Base-by-base conservation (phyloP, 2,888 invertebrate species). In the Dicycla oo region DNA sequence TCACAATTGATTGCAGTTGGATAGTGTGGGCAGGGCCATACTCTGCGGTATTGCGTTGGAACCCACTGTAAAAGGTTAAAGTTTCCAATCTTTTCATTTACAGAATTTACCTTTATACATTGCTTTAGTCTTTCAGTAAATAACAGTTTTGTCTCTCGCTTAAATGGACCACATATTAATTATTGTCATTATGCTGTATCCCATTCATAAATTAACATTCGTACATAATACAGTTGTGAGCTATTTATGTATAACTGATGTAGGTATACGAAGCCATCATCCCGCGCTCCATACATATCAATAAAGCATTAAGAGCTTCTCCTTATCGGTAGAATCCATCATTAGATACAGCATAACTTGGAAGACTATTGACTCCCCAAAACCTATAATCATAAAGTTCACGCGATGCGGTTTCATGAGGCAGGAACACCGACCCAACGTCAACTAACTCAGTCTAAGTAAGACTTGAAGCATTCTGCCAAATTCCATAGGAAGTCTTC, bases 291-390 rank as follows among this genome's bases (percentile, higher is more conserved):
- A 49, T n/a, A 49, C 47, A n/a, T 4, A 49, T n/a, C 49, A 34
- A 34, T 34, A n/a, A 49, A n/a, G n/a, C n/a, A n/a, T n/a, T n/a
- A n/a, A n/a, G n/a, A n/a, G n/a, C n/a, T n/a, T n/a, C n/a, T n/a
- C 8, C 47, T 43, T 18, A 13, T 58, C 1, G 49, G 56, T 61
- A 20, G 38, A 30, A 38, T 56, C 54, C 34, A 54, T 58, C 62
- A n/a, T 11, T 38, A 45, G 47, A 54, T 51, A 53, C 65, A 76
- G 56, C 53, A 66, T 72, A 66, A 56, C 51, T 73, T 65, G 80
- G 80, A 78, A 81, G 73, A 81, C 82, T 51, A 54, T 77, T 53
- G 63, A 40, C 40, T 65, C 40, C 38, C 61, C 53, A 51, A 65
- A 38, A 61, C 63, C 53, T 79, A 70, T 57, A 49, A 38, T 54